Evolutionary conservation across 2,888 invertebrate species (phyloP), one percentile per base, ranked within the genome.

Genomic region (Physocephala rufipes): DNA sequence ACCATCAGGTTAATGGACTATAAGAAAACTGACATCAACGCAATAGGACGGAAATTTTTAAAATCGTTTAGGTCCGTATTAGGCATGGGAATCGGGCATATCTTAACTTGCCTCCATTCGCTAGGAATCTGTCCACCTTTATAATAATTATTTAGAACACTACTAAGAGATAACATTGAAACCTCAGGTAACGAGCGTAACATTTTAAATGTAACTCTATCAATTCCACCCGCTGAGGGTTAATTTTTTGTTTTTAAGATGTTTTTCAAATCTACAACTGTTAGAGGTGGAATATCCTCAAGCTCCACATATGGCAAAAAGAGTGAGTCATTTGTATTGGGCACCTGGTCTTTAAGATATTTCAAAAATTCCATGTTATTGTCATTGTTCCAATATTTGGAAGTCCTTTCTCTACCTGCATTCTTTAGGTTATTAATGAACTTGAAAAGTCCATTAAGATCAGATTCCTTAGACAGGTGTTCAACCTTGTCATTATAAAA

Each of bases 1-100:
- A 68, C 68, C n/a, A 71, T 53, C 3, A 71, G 15, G 2, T 73
- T 59, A 5, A 71, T 53, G 2, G 53, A 49, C 66, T 73, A 68
- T 0, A 43, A 4, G 3, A 69, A 9, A 1, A 70, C 63, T 0
- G 68, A 67, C n/a, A n/a, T n/a, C n/a, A n/a, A n/a, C n/a, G n/a
- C n/a, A n/a, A n/a, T n/a, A n/a, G n/a, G n/a, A n/a, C 71, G 1
- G 26, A 15, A 61, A 12, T 67, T 71, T 1, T 61, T 70, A 1
- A 59, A 13, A 9, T 5, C 45, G 2, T 49, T 21, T 2, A 70
- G 26, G 15, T 62, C 62, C 45, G 67, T 71, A 15, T 36, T 43
- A 12, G 24, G 61, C 47, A 70, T 72, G 1, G 49, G 67, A 2
- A 69, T 66, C 0, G 69, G 69, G 3, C 69, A 36, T n/a, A 72